phyloP scores from a whole-genome alignment of 2,113 vertebrate genomes.

The Eidolon helvum region DNA sequence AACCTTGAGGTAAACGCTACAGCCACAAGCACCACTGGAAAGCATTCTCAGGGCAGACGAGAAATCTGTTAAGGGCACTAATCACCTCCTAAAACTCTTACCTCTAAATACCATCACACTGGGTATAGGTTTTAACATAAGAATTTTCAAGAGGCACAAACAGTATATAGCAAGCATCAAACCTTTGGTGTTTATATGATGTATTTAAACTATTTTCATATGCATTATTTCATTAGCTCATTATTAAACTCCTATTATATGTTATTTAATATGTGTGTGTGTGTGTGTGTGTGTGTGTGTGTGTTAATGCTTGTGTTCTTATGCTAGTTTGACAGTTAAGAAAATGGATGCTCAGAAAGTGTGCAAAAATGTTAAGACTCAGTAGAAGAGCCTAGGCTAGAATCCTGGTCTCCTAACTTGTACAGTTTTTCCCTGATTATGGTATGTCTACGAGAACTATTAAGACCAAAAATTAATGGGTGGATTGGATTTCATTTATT shows the following conservation, averaged over 20 bases:
- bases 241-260: background rate
- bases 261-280: too few species aligned
- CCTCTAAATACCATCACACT: background rate
- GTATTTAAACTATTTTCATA: background rate
- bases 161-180: background rate
- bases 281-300: too few species aligned
- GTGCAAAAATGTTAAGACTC: background rate
- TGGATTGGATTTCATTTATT: conserved; percentile 9
- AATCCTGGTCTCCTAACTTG: background rate
- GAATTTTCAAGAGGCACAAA: background rate
- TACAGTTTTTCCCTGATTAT: background rate
- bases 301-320: background rate
- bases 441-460: background rate
- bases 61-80: background rate
- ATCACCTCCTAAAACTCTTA: background rate
- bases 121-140: background rate
- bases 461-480: background rate
- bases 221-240: background rate
- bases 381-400: background rate
- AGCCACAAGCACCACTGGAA: too few species aligned
- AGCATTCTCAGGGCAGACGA: too few species aligned
- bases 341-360: background rate
- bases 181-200: background rate
- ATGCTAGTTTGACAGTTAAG: background rate
- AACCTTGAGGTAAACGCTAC: too few species aligned